phyloP scores from a whole-genome alignment of 2,113 vertebrate genomes.

The Balaenoptera acutorostrata region DNA sequence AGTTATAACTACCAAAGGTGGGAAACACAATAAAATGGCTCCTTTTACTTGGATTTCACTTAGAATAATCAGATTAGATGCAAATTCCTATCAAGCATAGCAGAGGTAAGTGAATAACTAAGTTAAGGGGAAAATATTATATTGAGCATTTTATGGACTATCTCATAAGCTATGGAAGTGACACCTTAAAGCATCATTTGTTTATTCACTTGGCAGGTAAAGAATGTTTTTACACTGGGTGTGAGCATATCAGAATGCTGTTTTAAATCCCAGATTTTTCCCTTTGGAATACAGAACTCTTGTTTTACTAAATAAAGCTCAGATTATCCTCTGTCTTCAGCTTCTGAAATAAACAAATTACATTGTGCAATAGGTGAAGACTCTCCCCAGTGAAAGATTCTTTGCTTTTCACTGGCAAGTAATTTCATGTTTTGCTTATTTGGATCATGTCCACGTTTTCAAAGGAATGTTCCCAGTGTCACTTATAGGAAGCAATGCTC shows the following conservation, averaged over 20 bases:
- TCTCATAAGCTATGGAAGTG: neutral
- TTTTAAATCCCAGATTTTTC: neutral
- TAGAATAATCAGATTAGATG: constrained; percentile 4
- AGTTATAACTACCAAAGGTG: neutral
- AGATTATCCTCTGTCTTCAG: neutral
- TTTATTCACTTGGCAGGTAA: neutral
- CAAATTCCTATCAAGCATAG: neutral
- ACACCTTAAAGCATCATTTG: neutral
- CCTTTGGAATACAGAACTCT: neutral
- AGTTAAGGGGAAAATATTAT: neutral
- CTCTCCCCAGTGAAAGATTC: constrained; percentile 4
- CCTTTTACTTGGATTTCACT: neutral
- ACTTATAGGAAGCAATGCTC: neutral
- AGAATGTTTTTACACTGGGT: neutral
- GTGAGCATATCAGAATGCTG: neutral
- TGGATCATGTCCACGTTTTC: constrained; percentile 4
- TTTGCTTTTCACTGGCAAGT: constrained; percentile 65
- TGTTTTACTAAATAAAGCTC: neutral
- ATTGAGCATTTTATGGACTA: neutral
- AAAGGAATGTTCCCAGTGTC: constrained; percentile 1
- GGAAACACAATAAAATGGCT: neutral
- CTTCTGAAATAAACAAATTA: constrained; percentile 1
- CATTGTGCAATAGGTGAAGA: neutral
- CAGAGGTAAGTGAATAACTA: neutral
- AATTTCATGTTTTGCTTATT: constrained; percentile 67